Percentiles rank a stretch among this genome's conserved stretches.
phyloP scores from a whole-genome alignment of 2,797 vertebrate genomes.

The Labroides dimidiatus region DNA sequence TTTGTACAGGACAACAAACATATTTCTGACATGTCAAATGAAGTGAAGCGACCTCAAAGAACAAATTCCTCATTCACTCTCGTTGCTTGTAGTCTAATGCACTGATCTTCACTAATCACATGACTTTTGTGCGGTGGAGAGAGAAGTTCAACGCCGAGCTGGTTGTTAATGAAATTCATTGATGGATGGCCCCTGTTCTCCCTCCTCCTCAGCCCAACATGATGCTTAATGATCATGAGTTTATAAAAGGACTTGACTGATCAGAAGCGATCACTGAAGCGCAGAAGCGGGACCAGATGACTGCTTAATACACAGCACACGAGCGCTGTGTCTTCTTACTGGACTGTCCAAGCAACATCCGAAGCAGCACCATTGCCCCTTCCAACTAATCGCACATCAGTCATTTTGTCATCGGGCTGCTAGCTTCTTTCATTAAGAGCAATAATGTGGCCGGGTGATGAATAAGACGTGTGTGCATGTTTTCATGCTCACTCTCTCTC shows the following conservation, averaged over 20 bases:
- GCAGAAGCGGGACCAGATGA: conserved; percentile 84
- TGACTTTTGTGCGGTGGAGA: conserved; percentile 64
- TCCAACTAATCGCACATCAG: conserved; percentile 90
- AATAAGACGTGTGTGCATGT: conserved; percentile 84
- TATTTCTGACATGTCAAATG: conserved; percentile 30
- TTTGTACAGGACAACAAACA: conserved; percentile 13
- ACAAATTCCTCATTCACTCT: conserved; percentile 64
- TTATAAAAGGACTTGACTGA: conserved; percentile 91
- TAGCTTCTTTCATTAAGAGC: conserved; percentile 92
- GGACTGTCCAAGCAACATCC: conserved; percentile 75
- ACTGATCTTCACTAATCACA: conserved; percentile 71
- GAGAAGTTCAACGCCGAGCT: conserved; percentile 68
- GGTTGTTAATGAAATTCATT: conserved; percentile 81
- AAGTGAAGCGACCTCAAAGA: conserved; percentile 46
- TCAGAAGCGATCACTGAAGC: conserved; percentile 83
- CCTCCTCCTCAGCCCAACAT: conserved; percentile 77
- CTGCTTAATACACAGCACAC: conserved; percentile 87
- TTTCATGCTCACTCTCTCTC: background rate
- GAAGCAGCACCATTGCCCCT: conserved; percentile 71
- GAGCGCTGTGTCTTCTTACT: conserved; percentile 65
- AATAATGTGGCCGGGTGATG: conserved; percentile 92
- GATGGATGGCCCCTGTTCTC: conserved; percentile 81
- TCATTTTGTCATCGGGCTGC: conserved; percentile 93
- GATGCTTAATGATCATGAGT: conserved; percentile 90
- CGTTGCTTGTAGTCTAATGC: conserved; percentile 52